Evolutionary conservation across 2,888 invertebrate genomes (phyloP).

Genomic region (Harpalus rubripes): DNA sequence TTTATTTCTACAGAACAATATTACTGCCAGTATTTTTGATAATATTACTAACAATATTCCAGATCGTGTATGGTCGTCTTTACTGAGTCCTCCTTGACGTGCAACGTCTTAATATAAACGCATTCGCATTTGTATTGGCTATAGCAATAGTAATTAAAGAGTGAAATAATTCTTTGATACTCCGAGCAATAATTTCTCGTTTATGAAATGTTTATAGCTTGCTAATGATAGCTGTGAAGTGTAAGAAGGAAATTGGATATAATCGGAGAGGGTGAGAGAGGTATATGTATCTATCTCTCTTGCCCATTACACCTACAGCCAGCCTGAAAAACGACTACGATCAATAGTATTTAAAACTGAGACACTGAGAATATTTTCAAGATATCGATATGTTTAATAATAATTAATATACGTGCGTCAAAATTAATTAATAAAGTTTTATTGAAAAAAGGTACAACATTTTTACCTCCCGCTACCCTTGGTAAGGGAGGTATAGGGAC

Average conservation of each 20-base stretch:
- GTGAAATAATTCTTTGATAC: constrained; percentile 66
- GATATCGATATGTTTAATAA: too few species aligned
- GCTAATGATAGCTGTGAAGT: constrained; percentile 66
- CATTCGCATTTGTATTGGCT: constrained; percentile 13
- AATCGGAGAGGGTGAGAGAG: constrained; percentile 25
- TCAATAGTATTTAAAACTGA: constrained; percentile 28
- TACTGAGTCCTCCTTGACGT: background rate
- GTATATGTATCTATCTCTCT: constrained; percentile 2
- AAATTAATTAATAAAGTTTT: too few species aligned
- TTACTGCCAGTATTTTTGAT: too few species aligned
- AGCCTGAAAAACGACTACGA: background rate
- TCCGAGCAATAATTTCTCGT: constrained; percentile 65
- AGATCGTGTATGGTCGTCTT: too few species aligned
- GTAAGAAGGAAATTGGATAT: constrained; percentile 66
- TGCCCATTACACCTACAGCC: constrained; percentile 48
- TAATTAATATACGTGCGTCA: too few species aligned
- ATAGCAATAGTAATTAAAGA: constrained; percentile 62
- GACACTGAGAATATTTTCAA: too few species aligned
- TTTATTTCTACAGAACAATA: too few species aligned
- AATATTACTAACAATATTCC: too few species aligned
- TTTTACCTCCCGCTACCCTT: too few species aligned
- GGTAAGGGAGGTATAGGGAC: too few species aligned
- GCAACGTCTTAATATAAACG: constrained; percentile 62
- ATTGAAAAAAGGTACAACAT: too few species aligned
- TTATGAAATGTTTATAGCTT: constrained; percentile 67